Base-by-base conservation (phyloP, 64 coral and sea anemone genomes). In the Exaiptasia diaphana region DNA sequence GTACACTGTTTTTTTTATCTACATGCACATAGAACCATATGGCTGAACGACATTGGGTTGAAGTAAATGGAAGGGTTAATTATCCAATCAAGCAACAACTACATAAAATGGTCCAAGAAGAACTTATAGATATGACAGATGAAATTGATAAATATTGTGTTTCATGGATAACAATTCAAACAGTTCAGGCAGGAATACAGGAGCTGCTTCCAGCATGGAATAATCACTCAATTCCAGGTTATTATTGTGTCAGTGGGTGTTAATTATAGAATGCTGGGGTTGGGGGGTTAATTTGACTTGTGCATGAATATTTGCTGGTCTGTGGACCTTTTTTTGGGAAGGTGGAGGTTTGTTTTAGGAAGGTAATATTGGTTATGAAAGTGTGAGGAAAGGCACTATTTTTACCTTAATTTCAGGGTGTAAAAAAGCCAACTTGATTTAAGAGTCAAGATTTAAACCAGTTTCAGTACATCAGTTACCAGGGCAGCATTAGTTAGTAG, bases 41-140 rank as follows among this genome's bases (percentile, higher is more conserved):
- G 68, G 68, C 38, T 22, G 68, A 72, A 39, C 38, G 68, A 72
- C 68, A 72, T 22, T 72, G 68, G 68, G 68, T 72, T 41, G 68
- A 72, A 72, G 38, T 72, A 17, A 72, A 72, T 18, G 25, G 68
- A 4, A 6, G 68, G 5, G 25, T 72, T 18, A 74, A 74, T 49
- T 74, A 74, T 27, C 71, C 41, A 45, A 74, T 74, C 9, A 74
- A 74, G 3, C 10, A 2, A 41, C 71, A 49, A 4, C 21, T 74
- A 6, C 17, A 74, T 42, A 74, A 26, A 25, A 49, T 74, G 71
- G 71, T 26, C 40, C 71, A 74, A 38, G 71, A 74, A 41, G 71
- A 74, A 5, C 27, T 74, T 11, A 74, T 50, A 24, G 43, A 74
- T 25, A 44, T 74, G 71, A 74, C 71, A 41, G 27, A 74, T 74